Evolutionary conservation across 1,140 invertebrate genomes (phyloP), one percentile per base, ranked within the genome.

Genomic region (Phymastichus coffea): DNA sequence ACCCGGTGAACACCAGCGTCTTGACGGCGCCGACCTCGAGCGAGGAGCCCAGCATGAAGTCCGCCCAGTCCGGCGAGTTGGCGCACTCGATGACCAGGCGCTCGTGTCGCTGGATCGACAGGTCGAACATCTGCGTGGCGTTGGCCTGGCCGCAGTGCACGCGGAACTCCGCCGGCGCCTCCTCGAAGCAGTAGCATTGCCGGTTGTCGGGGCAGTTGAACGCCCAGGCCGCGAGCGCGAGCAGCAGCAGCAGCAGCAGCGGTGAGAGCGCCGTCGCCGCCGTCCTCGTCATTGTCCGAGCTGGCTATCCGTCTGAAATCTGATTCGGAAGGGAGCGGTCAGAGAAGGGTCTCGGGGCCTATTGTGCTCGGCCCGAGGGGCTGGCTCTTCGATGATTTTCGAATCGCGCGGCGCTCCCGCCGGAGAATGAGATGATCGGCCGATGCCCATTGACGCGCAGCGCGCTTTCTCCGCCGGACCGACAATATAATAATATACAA

Each of bases 181-280:
- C 60, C 25, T 46, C 54, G 30, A 52, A 44, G 41, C 60, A 62
- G 33, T 44, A 57, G 38, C 60, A 62, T 25, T 57, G 53, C 3
- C 60, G 53, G 17, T 44, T 52, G 30, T 56, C 40, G 12, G 60
- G 60, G 35, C 60, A 62, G 22, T 22, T 40, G n/a, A 61, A 33
- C 35, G 17, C 20, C 4, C 14, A 15, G 14, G 14, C 7, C 30
- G 28, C 19, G 6, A 19, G 40, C 3, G 15, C n/a, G 14, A 33
- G 2, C n/a, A 9, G n/a, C 35, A 35, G 1, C 1, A 61, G 43
- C 6, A 48, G 8, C 25, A 48, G 10, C 6, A 47, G 38, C 15
- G 28, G 30, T 2, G 19, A 26, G 4, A 47, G 10, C n/a, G n/a
- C n/a, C n/a, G n/a, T n/a, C n/a, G n/a, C n/a, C n/a, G n/a, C n/a